Conservation (phyloP, 2,888 invertebrate genomes). For the Andrena flavipes region DNA sequence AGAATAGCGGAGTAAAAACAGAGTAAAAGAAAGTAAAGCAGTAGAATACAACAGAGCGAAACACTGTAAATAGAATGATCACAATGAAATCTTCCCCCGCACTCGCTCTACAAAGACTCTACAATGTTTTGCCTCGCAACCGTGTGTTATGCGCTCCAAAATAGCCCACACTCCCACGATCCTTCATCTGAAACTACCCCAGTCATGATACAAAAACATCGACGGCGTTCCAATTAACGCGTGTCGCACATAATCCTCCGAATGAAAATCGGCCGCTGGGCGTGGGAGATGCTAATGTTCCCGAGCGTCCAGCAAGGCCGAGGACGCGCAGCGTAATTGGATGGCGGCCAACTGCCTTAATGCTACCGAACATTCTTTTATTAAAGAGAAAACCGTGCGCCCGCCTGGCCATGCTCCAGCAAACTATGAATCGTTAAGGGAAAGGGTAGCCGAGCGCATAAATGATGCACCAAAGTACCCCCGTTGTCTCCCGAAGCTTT, state of each 20-base stretch:
- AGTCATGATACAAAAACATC: not conserved
- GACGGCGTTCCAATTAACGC: constrained; percentile 15
- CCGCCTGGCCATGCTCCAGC: constrained; percentile 55
- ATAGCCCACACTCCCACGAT: no score
- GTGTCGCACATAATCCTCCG: not conserved
- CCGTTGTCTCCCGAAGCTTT: not conserved
- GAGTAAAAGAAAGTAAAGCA: not conserved
- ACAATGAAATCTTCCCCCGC: not conserved
- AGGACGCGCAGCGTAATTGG: constrained; percentile 56
- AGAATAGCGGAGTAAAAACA: not conserved
- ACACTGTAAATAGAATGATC: not conserved
- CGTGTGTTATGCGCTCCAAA: no score
- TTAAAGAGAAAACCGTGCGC: constrained; percentile 33
- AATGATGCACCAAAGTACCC: constrained; percentile 45
- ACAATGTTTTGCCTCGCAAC: no score
- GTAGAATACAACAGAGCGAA: not conserved
- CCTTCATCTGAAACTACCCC: not conserved
- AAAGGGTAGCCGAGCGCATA: constrained; percentile 30
- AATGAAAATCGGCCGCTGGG: constrained; percentile 12
- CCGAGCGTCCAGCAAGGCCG: constrained; percentile 43
- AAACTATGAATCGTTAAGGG: constrained; percentile 54
- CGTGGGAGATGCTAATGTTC: constrained; percentile 37
- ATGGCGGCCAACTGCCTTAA: constrained; percentile 45
- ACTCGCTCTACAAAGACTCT: not conserved
- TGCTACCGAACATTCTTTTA: constrained; percentile 50